phyloP scores from a whole-genome alignment of 1,140 invertebrate genomes.

The Neotoxoptera formosana region DNA sequence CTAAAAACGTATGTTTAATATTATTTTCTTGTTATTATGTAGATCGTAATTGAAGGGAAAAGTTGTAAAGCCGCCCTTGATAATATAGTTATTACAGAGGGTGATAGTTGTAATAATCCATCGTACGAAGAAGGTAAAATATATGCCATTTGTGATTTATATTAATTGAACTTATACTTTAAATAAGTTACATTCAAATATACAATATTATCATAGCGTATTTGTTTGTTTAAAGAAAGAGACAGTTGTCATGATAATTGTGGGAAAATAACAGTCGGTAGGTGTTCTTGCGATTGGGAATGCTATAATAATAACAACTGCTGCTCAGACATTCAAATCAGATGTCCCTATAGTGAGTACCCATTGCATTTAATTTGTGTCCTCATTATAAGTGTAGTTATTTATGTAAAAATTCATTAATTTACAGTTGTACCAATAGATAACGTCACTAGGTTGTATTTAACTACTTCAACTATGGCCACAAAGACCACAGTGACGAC shows the following conservation, averaged over 20 bases:
- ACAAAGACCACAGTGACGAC: background rate
- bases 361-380: background rate
- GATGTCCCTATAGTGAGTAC: slow-evolving; percentile 44
- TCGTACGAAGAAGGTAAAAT: slow-evolving; percentile 24
- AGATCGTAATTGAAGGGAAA: slow-evolving; percentile 52
- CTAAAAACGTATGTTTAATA: background rate
- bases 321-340: background rate
- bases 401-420: background rate
- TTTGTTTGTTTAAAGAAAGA: background rate
- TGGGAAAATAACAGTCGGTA: background rate
- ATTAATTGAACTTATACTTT: background rate
- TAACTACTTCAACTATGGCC: background rate
- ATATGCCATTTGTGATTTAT: background rate
- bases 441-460: background rate
- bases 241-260: slow-evolving; percentile 38
- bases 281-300: slow-evolving; percentile 49
- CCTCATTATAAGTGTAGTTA: background rate
- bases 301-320: slow-evolving; percentile 24
- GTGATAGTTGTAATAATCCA: background rate
- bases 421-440: background rate
- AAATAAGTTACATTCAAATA: background rate
- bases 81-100: slow-evolving; percentile 33
- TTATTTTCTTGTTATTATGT: background rate
- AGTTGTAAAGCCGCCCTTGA: slow-evolving; percentile 27
- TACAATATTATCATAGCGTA: background rate